Percentiles rank a stretch among this genome's conserved stretches.
These are phyloP conservation scores for zebrafish (Danio rerio) DNA, from an alignment of 2,113 vertebrate species.

Conservation along the genomic window GRCz12tu NC_133187.1:8805001-8805500, in stretches of 20 bases:
- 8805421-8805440: constrained; percentile 10
- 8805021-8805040: constrained; percentile 59
- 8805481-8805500: too few relatives aligned
- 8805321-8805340: constrained; percentile 15
- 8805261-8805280: constrained; percentile 38
- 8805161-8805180: constrained; percentile 28
- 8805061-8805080: constrained; percentile 57
- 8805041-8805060: constrained; percentile 60
- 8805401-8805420: background rate
- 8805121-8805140: constrained; percentile 16
- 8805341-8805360: constrained; percentile 36
- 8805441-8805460: constrained; percentile 27
- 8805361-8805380: constrained; percentile 36
- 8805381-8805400: constrained; percentile 21
- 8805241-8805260: constrained; percentile 56
- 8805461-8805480: background rate
- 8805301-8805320: constrained; percentile 38
- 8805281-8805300: constrained; percentile 34
- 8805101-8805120: constrained; percentile 48
- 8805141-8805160: constrained; percentile 52
- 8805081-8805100: constrained; percentile 56
- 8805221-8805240: constrained; percentile 56
- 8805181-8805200: constrained; percentile 32
- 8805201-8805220: constrained; percentile 48
- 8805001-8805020: constrained; percentile 59